These are phyloP conservation scores for Drosophila picticornis DNA, from an alignment of 2,888 invertebrate species.

Conservation along the genomic window DNA sequence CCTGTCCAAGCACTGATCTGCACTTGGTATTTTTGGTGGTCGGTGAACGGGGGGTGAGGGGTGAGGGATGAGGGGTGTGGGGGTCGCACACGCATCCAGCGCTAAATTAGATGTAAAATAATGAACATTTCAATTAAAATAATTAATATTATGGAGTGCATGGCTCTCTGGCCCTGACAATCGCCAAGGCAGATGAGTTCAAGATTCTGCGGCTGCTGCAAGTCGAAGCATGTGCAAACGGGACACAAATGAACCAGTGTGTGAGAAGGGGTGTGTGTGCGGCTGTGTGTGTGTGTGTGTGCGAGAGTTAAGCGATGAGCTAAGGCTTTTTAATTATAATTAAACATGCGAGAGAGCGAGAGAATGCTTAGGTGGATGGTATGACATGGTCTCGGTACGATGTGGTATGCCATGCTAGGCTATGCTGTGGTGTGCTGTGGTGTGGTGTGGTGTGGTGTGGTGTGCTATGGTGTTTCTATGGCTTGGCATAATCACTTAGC, in stretches of 20 bases:
- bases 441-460: constrained; percentile 13
- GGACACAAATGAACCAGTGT: not conserved
- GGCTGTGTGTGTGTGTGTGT: constrained; percentile 1
- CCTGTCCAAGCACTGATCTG: constrained; percentile 35
- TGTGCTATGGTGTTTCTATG: constrained; percentile 23
- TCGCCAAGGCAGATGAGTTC: constrained; percentile 52
- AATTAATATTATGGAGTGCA: constrained; percentile 77
- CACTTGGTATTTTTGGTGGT: constrained; percentile 24
- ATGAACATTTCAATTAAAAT: constrained; percentile 81
- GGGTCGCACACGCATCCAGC: constrained; percentile 59
- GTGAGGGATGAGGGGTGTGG: not conserved
- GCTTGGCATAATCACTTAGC: constrained; percentile 79
- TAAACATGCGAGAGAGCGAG: constrained; percentile 73
- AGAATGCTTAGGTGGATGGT: constrained; percentile 39
- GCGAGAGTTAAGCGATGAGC: constrained; percentile 34
- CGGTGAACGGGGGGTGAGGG: not conserved
- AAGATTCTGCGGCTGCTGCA: constrained; percentile 51
- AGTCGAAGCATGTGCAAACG: constrained; percentile 46
- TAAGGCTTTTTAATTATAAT: constrained; percentile 78
- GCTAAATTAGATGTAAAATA: constrained; percentile 81
- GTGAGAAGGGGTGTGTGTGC: not conserved
- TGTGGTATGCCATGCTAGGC: too few species aligned
- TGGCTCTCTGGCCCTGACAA: constrained; percentile 31
- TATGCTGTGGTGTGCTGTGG: too few species aligned
- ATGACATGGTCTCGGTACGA: constrained; percentile 9